Conservation (phyloP, 2,888 invertebrate genomes). For the Andrena bicolor region DNA sequence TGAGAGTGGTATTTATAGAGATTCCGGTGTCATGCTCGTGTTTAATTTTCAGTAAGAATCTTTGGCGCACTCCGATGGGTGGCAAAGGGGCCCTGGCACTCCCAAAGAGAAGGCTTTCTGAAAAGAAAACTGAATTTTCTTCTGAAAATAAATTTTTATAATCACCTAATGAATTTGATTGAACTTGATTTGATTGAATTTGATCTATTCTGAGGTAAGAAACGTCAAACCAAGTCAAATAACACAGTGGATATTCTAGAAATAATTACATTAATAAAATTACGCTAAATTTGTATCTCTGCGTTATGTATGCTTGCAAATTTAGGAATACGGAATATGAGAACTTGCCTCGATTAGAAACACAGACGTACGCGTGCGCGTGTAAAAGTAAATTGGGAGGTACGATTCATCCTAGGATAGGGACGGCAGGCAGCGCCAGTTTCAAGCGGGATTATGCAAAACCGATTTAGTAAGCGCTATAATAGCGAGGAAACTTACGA, state of each 20-base stretch:
- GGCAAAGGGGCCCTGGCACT: no score
- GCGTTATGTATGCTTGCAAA: neutral
- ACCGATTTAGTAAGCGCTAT: conserved; percentile 71
- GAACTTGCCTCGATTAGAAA: conserved; percentile 1
- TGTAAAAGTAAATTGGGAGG: conserved; percentile 59
- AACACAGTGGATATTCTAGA: neutral
- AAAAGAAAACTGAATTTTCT: no score
- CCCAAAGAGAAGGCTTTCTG: no score
- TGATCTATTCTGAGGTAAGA: no score
- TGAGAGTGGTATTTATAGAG: no score
- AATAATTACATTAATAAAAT: conserved; percentile 10
- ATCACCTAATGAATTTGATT: no score
- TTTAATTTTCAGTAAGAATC: no score
- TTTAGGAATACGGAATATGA: neutral
- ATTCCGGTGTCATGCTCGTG: no score
- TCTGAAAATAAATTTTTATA: no score
- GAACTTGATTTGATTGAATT: no score
- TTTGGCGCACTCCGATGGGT: no score
- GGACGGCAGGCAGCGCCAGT: conserved; percentile 37
- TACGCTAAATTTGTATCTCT: neutral
- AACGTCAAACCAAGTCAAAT: no score
- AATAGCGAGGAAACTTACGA: conserved; percentile 70
- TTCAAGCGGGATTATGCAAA: conserved; percentile 72
- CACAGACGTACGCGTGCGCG: conserved; percentile 13
- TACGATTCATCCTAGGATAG: conserved; percentile 55